Evolutionary conservation across 2,797 vertebrate genomes (phyloP).

Genomic region (Kryptopterus vitreolus): DNA sequence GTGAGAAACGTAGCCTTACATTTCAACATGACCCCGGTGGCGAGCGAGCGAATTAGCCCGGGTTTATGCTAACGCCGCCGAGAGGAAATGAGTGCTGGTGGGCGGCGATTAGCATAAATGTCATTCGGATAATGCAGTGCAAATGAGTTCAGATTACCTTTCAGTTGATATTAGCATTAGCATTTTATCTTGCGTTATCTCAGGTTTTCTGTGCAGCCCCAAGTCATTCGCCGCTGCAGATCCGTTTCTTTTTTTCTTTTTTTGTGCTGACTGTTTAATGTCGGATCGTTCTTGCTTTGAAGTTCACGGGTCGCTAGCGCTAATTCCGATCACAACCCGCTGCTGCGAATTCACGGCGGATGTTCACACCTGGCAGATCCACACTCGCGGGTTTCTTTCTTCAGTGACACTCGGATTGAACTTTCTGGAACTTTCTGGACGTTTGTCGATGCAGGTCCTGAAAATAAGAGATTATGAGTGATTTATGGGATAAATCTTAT

Average conservation of each 20-base stretch:
- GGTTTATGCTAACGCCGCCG: not conserved
- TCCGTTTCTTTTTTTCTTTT: too few species aligned
- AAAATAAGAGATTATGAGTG: not conserved
- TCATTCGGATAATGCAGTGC: conserved; percentile 13
- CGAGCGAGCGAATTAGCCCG: not conserved
- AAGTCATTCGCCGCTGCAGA: not conserved
- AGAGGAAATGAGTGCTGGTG: not conserved
- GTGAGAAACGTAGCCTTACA: not conserved
- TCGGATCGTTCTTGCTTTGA: not conserved
- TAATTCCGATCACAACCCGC: not conserved
- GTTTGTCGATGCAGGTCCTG: not conserved
- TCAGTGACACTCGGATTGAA: too few species aligned
- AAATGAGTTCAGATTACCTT: conserved; percentile 7
- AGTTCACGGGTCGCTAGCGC: not conserved
- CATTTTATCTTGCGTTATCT: not conserved
- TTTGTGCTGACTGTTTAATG: not conserved
- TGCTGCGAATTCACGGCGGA: not conserved
- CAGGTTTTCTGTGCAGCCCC: not conserved
- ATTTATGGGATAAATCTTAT: too few species aligned
- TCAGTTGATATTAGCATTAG: not conserved
- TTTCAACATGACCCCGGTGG: not conserved
- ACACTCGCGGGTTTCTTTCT: too few species aligned
- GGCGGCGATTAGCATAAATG: conserved; percentile 9
- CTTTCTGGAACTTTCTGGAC: not conserved
- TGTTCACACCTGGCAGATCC: too few species aligned